Evolutionary conservation across 2,797 vertebrate genomes (phyloP).

Genomic region (Anguilla pacifica): DNA sequence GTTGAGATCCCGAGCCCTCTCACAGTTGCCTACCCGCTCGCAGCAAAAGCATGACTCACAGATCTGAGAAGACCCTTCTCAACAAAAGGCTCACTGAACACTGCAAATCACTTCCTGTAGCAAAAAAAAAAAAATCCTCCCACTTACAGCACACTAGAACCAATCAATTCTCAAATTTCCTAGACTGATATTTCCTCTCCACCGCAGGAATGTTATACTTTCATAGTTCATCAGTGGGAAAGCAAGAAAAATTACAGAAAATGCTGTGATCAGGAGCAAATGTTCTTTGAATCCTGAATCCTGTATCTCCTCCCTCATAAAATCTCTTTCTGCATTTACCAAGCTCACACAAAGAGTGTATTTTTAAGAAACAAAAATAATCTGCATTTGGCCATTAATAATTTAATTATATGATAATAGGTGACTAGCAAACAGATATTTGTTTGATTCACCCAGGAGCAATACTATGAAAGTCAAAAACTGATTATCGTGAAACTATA

Average conservation of each 20-base stretch:
- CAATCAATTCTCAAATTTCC: constrained; percentile 93
- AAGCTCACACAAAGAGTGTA: constrained; percentile 15
- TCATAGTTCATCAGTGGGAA: constrained; percentile 58
- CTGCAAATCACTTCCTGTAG: constrained; percentile 99
- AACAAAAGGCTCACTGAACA: constrained; percentile 99
- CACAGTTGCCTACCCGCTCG: constrained; percentile 88
- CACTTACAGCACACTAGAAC: constrained; percentile 92
- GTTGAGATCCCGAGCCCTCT: constrained; percentile 76
- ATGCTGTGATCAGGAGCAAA: constrained; percentile 34
- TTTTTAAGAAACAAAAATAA: constrained; percentile 28
- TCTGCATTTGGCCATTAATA: constrained; percentile 19
- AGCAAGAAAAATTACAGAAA: constrained; percentile 39
- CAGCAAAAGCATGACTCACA: constrained; percentile 98
- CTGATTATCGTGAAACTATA: constrained; percentile 24
- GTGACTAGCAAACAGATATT: neutral
- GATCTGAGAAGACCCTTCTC: constrained; percentile 96
- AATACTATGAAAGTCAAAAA: neutral
- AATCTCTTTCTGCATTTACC: constrained; percentile 16
- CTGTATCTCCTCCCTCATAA: constrained; percentile 18
- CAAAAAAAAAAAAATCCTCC: constrained; percentile 82
- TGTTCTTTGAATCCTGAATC: constrained; percentile 43
- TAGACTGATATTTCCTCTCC: constrained; percentile 76
- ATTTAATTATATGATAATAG: neutral
- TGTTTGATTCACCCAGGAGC: neutral
- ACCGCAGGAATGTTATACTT: constrained; percentile 59